Base-by-base conservation (phyloP, 2,888 invertebrate species). In the Rugalucina vietnamica region DNA sequence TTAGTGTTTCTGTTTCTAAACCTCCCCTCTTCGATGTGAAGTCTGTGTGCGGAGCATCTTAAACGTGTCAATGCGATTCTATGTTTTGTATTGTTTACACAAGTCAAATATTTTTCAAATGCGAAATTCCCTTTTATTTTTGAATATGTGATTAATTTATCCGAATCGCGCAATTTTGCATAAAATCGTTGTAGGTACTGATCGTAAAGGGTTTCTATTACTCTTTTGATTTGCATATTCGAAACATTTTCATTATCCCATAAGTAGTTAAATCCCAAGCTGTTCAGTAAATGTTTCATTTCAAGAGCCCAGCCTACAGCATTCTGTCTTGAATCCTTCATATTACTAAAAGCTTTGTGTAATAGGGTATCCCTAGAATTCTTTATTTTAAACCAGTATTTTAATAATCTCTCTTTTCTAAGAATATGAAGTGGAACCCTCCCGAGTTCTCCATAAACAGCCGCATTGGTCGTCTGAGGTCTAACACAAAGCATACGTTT, bases 361-460 rank as follows among this genome's bases (percentile, higher is more conserved):
- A n/a, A n/a, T 54, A 54, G 3, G 4, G 54, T n/a, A 34, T 65
- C 36, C 36, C 14, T 39, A 14, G 39, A 29, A 21, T 50, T 49
- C 36, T 77, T 32, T 21, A 77, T 54, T n/a, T 18, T 71, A 18
- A 70, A 70, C 71, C 71, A 82, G 43, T 79, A 82, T 50, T 75
- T 78, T 21, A 82, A n/a, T 18, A 79, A 60, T 69, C 57, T 70
- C 24, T 18, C 29, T 37, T 82, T 79, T 49, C 78, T 37, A n/a
- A 21, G 36, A 24, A 73, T 34, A 29, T 18, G 37, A 21, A 78
- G 21, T 36, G 70, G 78, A 24, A 70, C 36, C 34, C 79, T 18
- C 1, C 82, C 79, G 14, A 79, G 29, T 75, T 79, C 82, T 49
- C 37, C 34, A 37, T 82, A 82, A n/a, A 82, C 72, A 24, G 78